Percentiles rank a stretch among this genome's conserved stretches.
Conservation (phyloP, 2,797 vertebrate species). For the Sylvia borin region DNA sequence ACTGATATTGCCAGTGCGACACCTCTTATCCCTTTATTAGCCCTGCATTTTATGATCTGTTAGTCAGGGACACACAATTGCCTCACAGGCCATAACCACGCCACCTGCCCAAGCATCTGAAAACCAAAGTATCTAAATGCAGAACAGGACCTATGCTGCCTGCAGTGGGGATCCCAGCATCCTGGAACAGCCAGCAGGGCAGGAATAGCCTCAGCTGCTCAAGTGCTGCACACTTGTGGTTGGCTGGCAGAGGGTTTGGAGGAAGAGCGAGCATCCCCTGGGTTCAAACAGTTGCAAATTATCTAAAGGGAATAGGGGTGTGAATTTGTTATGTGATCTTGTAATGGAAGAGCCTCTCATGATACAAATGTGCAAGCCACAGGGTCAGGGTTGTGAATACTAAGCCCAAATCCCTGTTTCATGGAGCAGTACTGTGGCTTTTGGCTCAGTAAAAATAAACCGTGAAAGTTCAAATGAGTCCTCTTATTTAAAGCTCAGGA, state of each 20-base stretch:
- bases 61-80: slow-evolving; percentile 61
- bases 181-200: not conserved
- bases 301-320: not conserved
- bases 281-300: slow-evolving; percentile 4
- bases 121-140: not conserved
- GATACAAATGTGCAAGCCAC: not conserved
- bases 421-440: not conserved
- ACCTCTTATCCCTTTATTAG: slow-evolving; percentile 73
- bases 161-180: not conserved
- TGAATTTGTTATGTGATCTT: slow-evolving; percentile 21
- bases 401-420: not conserved
- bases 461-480: not conserved
- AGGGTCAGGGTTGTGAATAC: not conserved
- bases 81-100: slow-evolving; percentile 52
- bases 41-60: slow-evolving; percentile 71
- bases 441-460: not conserved
- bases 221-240: not conserved
- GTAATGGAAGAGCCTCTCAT: not conserved
- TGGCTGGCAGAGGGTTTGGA: not conserved
- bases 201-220: not conserved
- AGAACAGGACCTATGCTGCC: not conserved
- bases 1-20: not conserved
- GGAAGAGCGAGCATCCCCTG: not conserved
- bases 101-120: slow-evolving; percentile 62
- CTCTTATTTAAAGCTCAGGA: not conserved